Conservation (phyloP, 2,797 vertebrate species). For the Phoebastria nigripes region DNA sequence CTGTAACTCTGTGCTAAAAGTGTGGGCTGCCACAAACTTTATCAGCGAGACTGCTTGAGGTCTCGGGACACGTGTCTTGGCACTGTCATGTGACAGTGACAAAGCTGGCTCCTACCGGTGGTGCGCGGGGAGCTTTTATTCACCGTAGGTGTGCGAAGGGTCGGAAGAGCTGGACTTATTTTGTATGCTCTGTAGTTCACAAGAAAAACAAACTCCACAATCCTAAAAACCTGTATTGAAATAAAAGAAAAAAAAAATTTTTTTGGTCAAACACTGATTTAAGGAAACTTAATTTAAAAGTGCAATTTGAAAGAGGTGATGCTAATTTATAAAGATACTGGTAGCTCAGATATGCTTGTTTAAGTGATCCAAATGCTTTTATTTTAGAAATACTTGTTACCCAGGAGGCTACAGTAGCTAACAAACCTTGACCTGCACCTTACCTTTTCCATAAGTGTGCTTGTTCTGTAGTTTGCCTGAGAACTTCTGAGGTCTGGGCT, state of each 20-base stretch:
- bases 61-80: not conserved
- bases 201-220: not conserved
- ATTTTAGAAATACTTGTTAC: not conserved
- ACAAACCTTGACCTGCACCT: not conserved
- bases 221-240: not conserved
- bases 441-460: not conserved
- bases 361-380: not conserved
- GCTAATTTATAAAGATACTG: not conserved
- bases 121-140: not conserved
- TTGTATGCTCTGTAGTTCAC: not conserved
- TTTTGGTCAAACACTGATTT: not conserved
- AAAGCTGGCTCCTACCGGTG: not conserved
- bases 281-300: not conserved
- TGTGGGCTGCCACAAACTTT: rapidly evolving
- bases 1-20: not conserved
- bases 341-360: not conserved
- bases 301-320: not conserved
- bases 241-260: not conserved
- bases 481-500: not conserved
- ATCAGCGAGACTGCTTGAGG: not conserved
- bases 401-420: not conserved
- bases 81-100: not conserved
- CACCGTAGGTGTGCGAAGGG: not conserved
- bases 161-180: not conserved
- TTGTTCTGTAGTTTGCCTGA: not conserved